Conservation (phyloP, 92 coral and sea anemone species). For the Paramuricea clavata region DNA sequence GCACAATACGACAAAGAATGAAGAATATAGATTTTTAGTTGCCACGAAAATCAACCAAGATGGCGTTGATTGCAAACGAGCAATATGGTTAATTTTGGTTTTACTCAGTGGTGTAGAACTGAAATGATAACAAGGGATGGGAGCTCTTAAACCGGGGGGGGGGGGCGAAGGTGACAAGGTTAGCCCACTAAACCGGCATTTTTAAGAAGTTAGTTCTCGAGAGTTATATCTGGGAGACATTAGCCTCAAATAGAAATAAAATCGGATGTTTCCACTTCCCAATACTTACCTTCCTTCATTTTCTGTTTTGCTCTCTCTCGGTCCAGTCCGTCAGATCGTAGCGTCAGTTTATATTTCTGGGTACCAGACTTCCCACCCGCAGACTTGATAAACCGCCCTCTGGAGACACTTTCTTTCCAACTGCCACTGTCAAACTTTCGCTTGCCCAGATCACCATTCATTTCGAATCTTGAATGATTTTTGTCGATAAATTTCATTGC, state of each 20-base stretch:
- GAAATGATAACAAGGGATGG: no score
- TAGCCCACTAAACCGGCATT: no score
- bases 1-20: no score
- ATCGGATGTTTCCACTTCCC: background rate
- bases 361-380: slow-evolving; percentile 91
- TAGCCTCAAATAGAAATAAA: background rate
- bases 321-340: slow-evolving; percentile 76
- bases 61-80: no score
- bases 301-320: slow-evolving; percentile 73
- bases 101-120: no score
- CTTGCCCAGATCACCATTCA: slow-evolving; percentile 68
- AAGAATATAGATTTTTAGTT: no score
- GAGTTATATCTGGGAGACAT: no score
- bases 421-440: background rate
- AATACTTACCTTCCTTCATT: slow-evolving; percentile 73
- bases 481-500: slow-evolving; percentile 90
- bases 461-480: slow-evolving; percentile 75
- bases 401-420: slow-evolving; percentile 51
- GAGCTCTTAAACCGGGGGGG: no score
- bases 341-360: slow-evolving; percentile 66
- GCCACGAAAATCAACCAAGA: no score
- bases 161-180: no score
- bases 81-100: no score
- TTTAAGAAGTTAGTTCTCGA: no score
- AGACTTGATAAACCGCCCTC: slow-evolving; percentile 81